Percentiles rank a stretch among this genome's conserved stretches.
phyloP scores from a whole-genome alignment of 2,113 vertebrate genomes.

The Hemiscyllium ocellatum region DNA sequence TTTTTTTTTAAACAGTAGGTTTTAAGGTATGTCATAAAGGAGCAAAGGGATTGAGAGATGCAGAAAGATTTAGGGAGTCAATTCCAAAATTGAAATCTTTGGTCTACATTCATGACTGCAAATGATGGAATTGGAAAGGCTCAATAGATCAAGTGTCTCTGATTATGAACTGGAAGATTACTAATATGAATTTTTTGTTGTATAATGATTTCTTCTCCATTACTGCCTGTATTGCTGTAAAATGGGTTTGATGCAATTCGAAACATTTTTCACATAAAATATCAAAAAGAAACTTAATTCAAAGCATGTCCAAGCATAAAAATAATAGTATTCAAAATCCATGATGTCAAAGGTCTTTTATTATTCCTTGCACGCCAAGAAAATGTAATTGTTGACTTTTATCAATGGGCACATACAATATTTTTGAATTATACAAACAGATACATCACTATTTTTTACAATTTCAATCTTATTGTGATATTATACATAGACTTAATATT shows the following conservation, averaged over 20 bases:
- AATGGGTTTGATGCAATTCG: background rate
- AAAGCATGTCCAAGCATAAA: background rate
- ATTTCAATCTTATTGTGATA: background rate
- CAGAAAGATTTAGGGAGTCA: background rate
- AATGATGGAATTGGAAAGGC: background rate
- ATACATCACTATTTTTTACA: background rate
- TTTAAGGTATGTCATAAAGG: background rate
- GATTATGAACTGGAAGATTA: background rate
- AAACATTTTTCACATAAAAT: background rate
- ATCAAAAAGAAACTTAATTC: too few species aligned
- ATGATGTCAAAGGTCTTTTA: background rate
- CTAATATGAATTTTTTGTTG: background rate
- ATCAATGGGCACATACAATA: background rate
- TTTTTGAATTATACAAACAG: background rate
- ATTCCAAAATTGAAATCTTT: background rate
- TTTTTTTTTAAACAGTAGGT: background rate
- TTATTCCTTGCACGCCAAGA: background rate
- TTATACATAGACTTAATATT: background rate
- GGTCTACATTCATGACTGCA: background rate
- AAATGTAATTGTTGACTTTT: background rate
- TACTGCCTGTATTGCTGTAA: background rate
- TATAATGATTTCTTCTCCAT: background rate
- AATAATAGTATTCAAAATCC: background rate
- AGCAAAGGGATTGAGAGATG: background rate
- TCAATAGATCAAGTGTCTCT: background rate